phyloP scores from a whole-genome alignment of 1,140 invertebrate species.

The Triops longicaudatus region DNA sequence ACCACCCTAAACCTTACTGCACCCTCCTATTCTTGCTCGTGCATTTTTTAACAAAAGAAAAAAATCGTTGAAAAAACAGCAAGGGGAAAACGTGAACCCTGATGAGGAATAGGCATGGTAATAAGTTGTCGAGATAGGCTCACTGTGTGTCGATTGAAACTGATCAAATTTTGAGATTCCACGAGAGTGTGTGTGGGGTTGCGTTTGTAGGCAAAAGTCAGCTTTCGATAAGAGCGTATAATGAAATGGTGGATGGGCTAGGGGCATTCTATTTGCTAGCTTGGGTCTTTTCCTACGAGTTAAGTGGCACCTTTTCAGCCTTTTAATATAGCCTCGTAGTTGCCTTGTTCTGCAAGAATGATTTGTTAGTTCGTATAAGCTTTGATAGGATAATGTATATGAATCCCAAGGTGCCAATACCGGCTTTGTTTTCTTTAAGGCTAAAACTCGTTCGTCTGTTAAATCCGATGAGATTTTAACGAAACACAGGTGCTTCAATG shows the following conservation, averaged over 20 bases:
- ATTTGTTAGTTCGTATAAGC: too few species aligned
- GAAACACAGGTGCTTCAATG: too few species aligned
- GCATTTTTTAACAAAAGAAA: background rate
- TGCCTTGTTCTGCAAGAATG: background rate
- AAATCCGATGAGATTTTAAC: too few species aligned
- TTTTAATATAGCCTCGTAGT: background rate
- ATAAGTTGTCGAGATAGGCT: conserved; percentile 10
- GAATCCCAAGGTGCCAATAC: too few species aligned
- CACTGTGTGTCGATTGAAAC: background rate
- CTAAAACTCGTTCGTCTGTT: too few species aligned
- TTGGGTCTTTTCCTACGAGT: background rate
- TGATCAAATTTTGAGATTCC: background rate
- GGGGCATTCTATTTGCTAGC: background rate
- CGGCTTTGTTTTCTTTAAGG: too few species aligned
- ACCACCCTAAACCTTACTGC: background rate
- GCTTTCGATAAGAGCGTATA: background rate
- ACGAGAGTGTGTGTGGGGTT: background rate
- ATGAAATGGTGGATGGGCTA: background rate
- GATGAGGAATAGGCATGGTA: background rate
- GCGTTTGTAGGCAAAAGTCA: background rate
- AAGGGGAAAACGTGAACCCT: background rate
- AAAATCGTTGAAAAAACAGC: background rate
- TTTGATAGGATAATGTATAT: too few species aligned
- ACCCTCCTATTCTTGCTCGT: background rate
- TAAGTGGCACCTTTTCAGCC: background rate